phyloP scores from a whole-genome alignment of 1,140 invertebrate species.

The Microplitis demolitor region DNA sequence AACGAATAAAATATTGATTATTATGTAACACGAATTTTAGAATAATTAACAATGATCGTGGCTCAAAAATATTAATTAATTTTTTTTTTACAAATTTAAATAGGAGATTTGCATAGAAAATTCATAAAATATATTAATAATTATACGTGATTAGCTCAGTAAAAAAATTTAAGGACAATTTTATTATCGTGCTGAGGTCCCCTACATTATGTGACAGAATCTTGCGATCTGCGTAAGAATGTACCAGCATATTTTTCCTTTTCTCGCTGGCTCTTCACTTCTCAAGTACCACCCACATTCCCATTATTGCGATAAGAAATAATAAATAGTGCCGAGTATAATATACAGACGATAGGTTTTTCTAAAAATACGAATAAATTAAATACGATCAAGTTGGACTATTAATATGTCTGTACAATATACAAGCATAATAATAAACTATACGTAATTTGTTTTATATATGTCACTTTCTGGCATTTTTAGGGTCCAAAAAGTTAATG shows the following conservation, averaged over 20 bases:
- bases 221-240: slow-evolving; percentile 17
- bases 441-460: no score
- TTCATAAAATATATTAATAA: neutral
- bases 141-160: neutral
- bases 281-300: slow-evolving; percentile 6
- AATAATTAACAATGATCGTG: no score
- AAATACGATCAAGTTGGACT: no score
- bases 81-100: neutral
- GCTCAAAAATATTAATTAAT: no score
- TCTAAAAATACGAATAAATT: slow-evolving; percentile 21
- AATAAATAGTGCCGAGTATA: slow-evolving; percentile 28
- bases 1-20: no score
- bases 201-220: slow-evolving; percentile 1
- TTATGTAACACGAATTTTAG: no score
- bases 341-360: neutral
- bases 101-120: neutral
- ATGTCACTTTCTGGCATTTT: no score
- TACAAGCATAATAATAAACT: no score
- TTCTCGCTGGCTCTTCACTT: neutral
- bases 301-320: slow-evolving; percentile 33
- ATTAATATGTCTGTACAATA: no score
- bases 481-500: no score
- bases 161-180: neutral
- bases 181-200: neutral
- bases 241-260: slow-evolving; percentile 18